A percentile compares a stretch with the other conserved stretches of the same genome.
Evolutionary conservation across 2,888 invertebrate species (phyloP).

Genomic region (Dascillus cervinus): DNA sequence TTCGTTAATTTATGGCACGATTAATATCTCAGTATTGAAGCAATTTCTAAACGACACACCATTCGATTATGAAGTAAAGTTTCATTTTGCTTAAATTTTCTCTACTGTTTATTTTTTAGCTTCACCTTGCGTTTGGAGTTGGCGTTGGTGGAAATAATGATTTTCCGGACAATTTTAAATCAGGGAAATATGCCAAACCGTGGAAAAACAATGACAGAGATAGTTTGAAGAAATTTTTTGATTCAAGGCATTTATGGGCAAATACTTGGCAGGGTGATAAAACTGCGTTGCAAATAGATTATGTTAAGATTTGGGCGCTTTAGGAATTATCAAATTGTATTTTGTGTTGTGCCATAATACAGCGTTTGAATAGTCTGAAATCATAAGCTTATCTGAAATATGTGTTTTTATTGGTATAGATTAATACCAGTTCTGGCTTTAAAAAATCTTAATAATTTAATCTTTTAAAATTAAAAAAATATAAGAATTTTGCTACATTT

Average conservation of each 20-base stretch:
- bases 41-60: slow-evolving; percentile 2
- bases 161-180: slow-evolving; percentile 48
- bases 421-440: too few species aligned
- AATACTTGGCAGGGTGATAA: slow-evolving; percentile 46
- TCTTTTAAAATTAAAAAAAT: too few species aligned
- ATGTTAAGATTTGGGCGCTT: slow-evolving; percentile 34
- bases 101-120: slow-evolving; percentile 38
- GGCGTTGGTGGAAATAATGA: slow-evolving; percentile 56
- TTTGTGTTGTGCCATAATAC: background rate
- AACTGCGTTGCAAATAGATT: slow-evolving; percentile 41
- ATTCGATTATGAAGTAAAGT: slow-evolving; percentile 5
- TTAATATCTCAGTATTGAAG: background rate
- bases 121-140: slow-evolving; percentile 55
- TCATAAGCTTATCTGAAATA: too few species aligned
- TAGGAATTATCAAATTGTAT: slow-evolving; percentile 6
- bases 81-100: background rate
- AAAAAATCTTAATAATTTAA: too few species aligned
- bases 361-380: too few species aligned
- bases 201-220: slow-evolving; percentile 54
- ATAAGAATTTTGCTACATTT: too few species aligned
- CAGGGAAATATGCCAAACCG: slow-evolving; percentile 46
- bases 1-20: slow-evolving; percentile 27
- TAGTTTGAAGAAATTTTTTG: slow-evolving; percentile 53
- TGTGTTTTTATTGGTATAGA: too few species aligned
- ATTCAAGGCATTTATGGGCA: slow-evolving; percentile 46